Conservation (phyloP, 2,888 invertebrate species). For the Melieria omissa region DNA sequence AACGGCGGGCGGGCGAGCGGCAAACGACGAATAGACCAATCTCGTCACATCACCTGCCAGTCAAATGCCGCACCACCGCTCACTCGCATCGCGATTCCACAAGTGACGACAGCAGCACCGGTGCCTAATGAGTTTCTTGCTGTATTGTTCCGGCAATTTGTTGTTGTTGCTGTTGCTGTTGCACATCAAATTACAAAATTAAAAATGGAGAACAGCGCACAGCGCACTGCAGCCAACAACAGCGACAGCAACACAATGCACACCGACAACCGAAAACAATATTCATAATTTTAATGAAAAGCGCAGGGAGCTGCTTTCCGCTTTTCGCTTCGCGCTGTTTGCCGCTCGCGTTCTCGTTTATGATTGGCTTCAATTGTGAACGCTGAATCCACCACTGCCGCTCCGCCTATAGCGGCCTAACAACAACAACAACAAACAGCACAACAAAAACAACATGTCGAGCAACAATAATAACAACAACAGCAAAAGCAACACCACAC, state of each 20-base stretch:
- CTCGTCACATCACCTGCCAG: conserved; percentile 22
- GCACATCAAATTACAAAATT: conserved; percentile 62
- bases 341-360: conserved; percentile 44
- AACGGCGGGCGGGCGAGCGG: background rate
- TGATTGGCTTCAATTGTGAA: conserved; percentile 56
- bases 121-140: conserved; percentile 39
- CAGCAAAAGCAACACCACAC: conserved; percentile 30
- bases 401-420: conserved; percentile 37
- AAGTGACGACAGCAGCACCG: conserved; percentile 3
- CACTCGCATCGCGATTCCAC: background rate
- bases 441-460: conserved; percentile 51
- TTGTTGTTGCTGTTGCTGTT: conserved; percentile 28
- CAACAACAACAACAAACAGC: conserved; percentile 34
- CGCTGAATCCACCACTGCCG: conserved; percentile 35
- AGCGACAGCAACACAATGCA: conserved; percentile 30
- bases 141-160: conserved; percentile 38
- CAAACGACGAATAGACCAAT: conserved; percentile 3
- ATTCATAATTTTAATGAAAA: conserved; percentile 58
- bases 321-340: conserved; percentile 9
- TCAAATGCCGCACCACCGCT: conserved; percentile 18
- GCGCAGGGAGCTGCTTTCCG: conserved; percentile 24
- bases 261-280: conserved; percentile 46
- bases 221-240: conserved; percentile 18
- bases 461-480: conserved; percentile 43
- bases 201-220: conserved; percentile 55